phyloP scores from a whole-genome alignment of 2,113 vertebrate genomes.

The Psammodynastes pulverulentus region DNA sequence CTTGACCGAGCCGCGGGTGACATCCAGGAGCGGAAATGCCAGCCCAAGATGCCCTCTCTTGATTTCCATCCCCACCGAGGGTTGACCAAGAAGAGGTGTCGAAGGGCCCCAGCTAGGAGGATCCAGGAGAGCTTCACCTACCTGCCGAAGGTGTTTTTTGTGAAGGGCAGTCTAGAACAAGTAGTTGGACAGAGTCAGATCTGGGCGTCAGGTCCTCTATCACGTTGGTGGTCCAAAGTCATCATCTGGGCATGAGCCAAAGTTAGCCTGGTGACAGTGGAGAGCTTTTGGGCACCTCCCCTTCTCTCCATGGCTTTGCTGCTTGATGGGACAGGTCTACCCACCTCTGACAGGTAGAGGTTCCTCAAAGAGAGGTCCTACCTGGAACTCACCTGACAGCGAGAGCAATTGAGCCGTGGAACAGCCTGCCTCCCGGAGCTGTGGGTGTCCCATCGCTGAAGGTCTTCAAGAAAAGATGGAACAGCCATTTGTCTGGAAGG shows the following conservation, averaged over 20 bases:
- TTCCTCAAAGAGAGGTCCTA: not conserved
- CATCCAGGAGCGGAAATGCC: not conserved
- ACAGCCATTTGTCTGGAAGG: not conserved
- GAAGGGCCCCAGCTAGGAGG: not conserved
- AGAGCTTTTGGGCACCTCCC: not conserved
- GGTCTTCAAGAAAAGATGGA: not conserved
- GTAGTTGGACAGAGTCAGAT: not conserved
- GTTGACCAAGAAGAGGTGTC: not conserved
- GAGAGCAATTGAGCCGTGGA: not conserved
- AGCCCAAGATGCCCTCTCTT: not conserved
- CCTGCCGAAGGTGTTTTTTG: not conserved
- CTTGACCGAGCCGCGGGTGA: not conserved
- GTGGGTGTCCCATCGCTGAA: not conserved
- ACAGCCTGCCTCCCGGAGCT: not conserved
- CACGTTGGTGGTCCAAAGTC: not conserved
- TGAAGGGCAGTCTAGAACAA: not conserved
- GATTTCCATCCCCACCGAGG: not conserved
- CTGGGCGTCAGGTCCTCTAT: not conserved
- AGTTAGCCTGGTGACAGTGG: not conserved
- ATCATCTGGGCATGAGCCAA: not conserved
- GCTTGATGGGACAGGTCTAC: not conserved
- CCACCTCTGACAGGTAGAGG: not conserved
- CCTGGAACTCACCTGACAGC: not conserved
- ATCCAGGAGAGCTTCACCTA: not conserved
- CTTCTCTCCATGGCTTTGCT: not conserved